These are phyloP conservation scores for Lepus townsendii DNA, from an alignment of 2,797 vertebrate genomes.

Conservation along the genomic window DNA sequence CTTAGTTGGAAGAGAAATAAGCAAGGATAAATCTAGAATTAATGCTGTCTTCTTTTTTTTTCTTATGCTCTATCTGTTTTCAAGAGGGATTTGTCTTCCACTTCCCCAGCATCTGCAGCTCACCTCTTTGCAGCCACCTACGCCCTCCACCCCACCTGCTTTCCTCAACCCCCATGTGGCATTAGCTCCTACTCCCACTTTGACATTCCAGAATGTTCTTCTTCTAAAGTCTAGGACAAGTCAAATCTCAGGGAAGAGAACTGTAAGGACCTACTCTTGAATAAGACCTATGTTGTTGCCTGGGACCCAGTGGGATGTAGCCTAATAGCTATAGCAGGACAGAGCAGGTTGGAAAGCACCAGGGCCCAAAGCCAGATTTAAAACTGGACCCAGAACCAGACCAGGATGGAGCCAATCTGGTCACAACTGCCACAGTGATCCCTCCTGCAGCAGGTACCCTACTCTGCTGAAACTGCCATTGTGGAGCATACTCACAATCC, in stretches of 20 bases:
- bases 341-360: too few species aligned
- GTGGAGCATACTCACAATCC: rapidly evolving
- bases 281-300: not conserved
- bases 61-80: not conserved
- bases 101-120: not conserved
- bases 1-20: not conserved
- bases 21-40: not conserved
- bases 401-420: not conserved
- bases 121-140: not conserved
- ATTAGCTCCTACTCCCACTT: not conserved
- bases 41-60: not conserved
- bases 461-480: not conserved
- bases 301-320: too few species aligned
- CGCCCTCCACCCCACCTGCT: too few species aligned
- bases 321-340: not conserved
- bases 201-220: not conserved
- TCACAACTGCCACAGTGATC: not conserved
- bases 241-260: not conserved
- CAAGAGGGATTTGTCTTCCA: not conserved
- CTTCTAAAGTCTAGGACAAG: not conserved
- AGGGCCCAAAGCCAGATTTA: not conserved
- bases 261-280: not conserved
- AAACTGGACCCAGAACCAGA: not conserved
- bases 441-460: not conserved
- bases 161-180: too few species aligned